These are phyloP conservation scores for Siniperca scherzeri DNA, from an alignment of 2,797 vertebrate genomes.

Conservation along the genomic window DNA sequence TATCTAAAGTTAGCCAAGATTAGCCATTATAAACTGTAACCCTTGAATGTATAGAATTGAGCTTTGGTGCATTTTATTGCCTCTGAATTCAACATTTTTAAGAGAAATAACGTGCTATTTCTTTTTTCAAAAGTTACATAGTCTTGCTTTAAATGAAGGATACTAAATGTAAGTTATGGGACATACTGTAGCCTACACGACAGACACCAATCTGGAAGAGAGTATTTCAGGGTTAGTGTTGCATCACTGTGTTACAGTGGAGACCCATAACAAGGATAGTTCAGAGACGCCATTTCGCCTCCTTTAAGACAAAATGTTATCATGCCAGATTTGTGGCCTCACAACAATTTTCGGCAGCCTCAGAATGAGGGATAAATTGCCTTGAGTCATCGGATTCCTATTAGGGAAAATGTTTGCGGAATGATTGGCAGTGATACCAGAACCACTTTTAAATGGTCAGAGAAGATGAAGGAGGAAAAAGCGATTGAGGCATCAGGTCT, in stretches of 20 bases:
- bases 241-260: constrained; percentile 45
- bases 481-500: constrained; percentile 57
- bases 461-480: constrained; percentile 71
- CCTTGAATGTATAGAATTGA: neutral
- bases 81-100: neutral
- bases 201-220: neutral
- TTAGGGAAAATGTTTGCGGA: constrained; percentile 74
- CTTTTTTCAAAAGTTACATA: neutral
- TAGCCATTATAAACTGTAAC: neutral
- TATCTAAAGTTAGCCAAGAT: neutral
- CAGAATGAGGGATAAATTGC: constrained; percentile 72
- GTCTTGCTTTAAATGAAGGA: neutral
- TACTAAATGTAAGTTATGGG: neutral
- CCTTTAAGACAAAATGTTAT: constrained; percentile 52
- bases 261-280: constrained; percentile 32
- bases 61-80: neutral
- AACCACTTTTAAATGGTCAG: constrained; percentile 74
- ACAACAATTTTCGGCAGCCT: constrained; percentile 59
- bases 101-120: neutral
- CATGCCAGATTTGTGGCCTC: constrained; percentile 63
- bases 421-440: constrained; percentile 73
- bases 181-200: constrained; percentile 4
- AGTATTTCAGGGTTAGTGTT: constrained; percentile 30
- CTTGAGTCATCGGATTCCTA: constrained; percentile 75
- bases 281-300: constrained; percentile 48